Evolutionary conservation across 2,113 vertebrate species (phyloP), one percentile per base, ranked within the genome.

Genomic region (Gobius niger): DNA sequence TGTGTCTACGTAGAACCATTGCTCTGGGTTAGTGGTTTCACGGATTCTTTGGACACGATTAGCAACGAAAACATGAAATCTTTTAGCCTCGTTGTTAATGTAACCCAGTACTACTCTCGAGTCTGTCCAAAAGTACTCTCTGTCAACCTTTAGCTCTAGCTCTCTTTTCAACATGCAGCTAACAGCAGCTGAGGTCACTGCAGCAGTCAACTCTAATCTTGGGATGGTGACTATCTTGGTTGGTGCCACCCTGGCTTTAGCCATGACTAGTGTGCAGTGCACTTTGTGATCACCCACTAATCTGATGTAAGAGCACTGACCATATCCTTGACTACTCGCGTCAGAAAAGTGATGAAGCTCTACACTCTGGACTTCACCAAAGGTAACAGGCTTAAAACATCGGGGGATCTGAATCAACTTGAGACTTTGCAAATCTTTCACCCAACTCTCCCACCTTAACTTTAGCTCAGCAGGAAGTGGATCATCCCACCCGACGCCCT

Each of bases 311-410:
- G 70, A 59, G 11, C 76, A 68, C 18, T 68, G 68, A 44, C 75
- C 69, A 34, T 67, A 73, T 0, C 60, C 70, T 8, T 56, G 34
- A 16, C n/a, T n/a, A n/a, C n/a, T n/a, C n/a, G n/a, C n/a, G n/a
- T n/a, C n/a, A 8, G 66, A 69, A 6, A 72, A 78, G 16, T 73
- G 53, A 44, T 73, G 62, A 15, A 78, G 14, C 8, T 75, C 72
- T 9, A 18, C 13, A 44, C 15, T 72, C 0, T 14, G 41, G 3
- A 75, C 3, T 7, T 41, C 16, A 0, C 65, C 42, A 0, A 72
- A 8, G 18, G 18, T 52, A 4, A 52, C 44, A 51, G 72, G 73
- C 12, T 11, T 5, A 8, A 54, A 47, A 7, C 66, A 75, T 50
- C 24, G 63, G n/a, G 19, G 24, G 0, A 69, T 68, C 19, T 34